phyloP scores from a whole-genome alignment of 2,888 invertebrate species.

The Scaptodrosophila latifasciaeformis region DNA sequence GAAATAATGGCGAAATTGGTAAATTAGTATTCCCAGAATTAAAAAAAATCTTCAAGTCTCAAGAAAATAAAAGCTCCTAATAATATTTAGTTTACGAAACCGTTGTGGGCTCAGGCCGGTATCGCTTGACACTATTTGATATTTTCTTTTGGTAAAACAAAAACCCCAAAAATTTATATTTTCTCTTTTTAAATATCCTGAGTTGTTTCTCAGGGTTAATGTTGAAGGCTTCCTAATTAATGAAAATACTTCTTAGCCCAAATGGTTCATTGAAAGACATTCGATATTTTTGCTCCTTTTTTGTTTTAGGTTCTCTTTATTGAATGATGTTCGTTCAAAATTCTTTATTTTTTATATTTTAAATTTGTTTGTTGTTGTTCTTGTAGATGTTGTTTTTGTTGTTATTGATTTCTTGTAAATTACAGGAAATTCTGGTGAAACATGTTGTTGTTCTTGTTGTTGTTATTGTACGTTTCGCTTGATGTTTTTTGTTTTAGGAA shows the following conservation, averaged over 20 bases:
- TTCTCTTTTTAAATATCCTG: not conserved
- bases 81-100: no score
- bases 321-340: constrained; percentile 51
- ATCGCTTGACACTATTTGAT: not conserved
- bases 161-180: not conserved
- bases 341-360: constrained; percentile 19
- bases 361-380: not conserved
- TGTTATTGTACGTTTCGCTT: constrained; percentile 11
- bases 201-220: no score
- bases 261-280: constrained; percentile 11
- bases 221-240: not conserved
- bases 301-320: constrained; percentile 46
- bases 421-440: constrained; percentile 25
- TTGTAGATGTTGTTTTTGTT: constrained; percentile 29
- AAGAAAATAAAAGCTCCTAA: no score
- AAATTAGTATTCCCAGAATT: no score
- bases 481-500: constrained; percentile 15
- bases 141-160: not conserved
- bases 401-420: constrained; percentile 41
- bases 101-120: no score
- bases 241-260: not conserved
- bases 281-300: constrained; percentile 38
- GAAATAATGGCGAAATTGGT: no score
- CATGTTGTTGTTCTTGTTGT: constrained; percentile 23
- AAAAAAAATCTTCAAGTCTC: no score